Percentiles rank a stretch among this genome's conserved stretches.
Evolutionary conservation across 2,797 vertebrate genomes (phyloP).

Genomic region (Erpetoichthys calabaricus): DNA sequence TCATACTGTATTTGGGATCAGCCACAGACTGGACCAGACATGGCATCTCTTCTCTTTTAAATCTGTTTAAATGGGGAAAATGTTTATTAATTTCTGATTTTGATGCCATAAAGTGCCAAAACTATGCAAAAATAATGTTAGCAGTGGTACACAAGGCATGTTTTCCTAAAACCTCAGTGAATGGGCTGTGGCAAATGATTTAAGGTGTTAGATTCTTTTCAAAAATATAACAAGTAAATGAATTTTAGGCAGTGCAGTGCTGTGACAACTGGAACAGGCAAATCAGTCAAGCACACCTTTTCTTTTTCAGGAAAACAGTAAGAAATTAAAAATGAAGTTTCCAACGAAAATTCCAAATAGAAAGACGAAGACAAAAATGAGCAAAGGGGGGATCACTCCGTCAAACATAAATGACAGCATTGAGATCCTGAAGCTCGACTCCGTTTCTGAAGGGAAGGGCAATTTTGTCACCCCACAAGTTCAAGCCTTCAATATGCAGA

Average conservation of each 20-base stretch:
- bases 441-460: constrained; percentile 69
- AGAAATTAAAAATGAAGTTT: constrained; percentile 98
- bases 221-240: too few relatives aligned
- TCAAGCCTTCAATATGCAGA: constrained; percentile 73
- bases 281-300: not conserved
- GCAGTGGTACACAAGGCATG: too few relatives aligned
- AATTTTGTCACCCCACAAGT: constrained; percentile 69
- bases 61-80: too few relatives aligned
- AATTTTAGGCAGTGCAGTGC: not conserved
- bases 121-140: too few relatives aligned
- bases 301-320: constrained; percentile 80
- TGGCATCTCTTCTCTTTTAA: too few relatives aligned
- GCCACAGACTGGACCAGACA: too few relatives aligned
- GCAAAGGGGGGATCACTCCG: constrained; percentile 75
- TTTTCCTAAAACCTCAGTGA: too few relatives aligned
- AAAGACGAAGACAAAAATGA: constrained; percentile 92
- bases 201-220: too few relatives aligned
- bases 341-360: constrained; percentile 94
- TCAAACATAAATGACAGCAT: constrained; percentile 87
- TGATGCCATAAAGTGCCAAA: too few relatives aligned
- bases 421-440: constrained; percentile 86
- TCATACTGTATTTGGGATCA: too few relatives aligned
- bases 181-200: too few relatives aligned
- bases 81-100: too few relatives aligned
- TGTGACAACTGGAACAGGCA: not conserved